phyloP scores from a whole-genome alignment of 2,888 invertebrate species.

The Ypsolopha scabrella region DNA sequence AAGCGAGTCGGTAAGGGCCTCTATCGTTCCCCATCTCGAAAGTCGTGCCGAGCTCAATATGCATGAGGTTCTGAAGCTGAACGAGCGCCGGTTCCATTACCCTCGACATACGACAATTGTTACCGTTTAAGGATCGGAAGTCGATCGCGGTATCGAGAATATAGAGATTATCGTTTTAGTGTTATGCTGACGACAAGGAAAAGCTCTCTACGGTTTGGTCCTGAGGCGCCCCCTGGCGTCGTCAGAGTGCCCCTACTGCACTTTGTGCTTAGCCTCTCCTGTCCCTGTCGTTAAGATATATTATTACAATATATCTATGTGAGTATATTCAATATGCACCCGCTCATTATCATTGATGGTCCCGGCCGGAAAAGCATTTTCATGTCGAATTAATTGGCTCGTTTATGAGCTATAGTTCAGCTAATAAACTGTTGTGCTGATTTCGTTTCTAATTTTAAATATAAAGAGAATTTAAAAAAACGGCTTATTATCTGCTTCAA shows the following conservation, averaged over 20 bases:
- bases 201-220: constrained; percentile 47
- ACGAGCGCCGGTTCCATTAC: constrained; percentile 41
- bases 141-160: constrained; percentile 52
- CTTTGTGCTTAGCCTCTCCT: constrained; percentile 2
- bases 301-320: not conserved
- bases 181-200: constrained; percentile 66
- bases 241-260: constrained; percentile 9
- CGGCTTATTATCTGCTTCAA: no score
- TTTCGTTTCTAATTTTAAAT: no score
- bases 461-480: no score
- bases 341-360: not conserved
- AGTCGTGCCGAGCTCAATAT: not conserved
- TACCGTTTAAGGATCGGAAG: constrained; percentile 55
- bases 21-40: no score
- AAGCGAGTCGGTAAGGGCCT: no score
- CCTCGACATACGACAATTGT: constrained; percentile 53
- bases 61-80: not conserved
- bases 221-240: constrained; percentile 31
- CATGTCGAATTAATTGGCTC: not conserved
- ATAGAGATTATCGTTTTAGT: constrained; percentile 64
- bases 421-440: no score
- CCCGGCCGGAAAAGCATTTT: not conserved
- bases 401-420: no score
- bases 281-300: not conserved
- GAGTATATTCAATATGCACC: not conserved